phyloP scores from a whole-genome alignment of 2,888 invertebrate species.

The Ypsolopha scabrella region DNA sequence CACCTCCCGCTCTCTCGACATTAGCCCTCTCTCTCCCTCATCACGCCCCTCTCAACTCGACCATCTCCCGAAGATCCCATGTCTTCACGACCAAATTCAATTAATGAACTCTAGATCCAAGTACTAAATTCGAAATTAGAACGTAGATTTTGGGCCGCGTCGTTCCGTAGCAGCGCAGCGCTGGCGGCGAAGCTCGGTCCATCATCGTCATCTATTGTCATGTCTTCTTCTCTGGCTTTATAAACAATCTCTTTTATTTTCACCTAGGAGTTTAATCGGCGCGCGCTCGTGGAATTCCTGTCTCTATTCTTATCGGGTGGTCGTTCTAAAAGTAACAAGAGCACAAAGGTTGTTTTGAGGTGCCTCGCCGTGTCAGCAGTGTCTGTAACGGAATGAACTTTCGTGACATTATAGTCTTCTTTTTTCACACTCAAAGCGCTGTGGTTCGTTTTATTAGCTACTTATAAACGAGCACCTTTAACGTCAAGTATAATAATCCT shows the following conservation, averaged over 20 bases:
- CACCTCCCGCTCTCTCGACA: slow-evolving; percentile 37
- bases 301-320: slow-evolving; percentile 64
- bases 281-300: slow-evolving; percentile 59
- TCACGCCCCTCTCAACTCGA: slow-evolving; percentile 68
- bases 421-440: slow-evolving; percentile 15
- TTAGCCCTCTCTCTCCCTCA: slow-evolving; percentile 45
- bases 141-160: slow-evolving; percentile 20
- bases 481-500: not conserved
- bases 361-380: slow-evolving; percentile 51
- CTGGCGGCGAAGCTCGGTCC: slow-evolving; percentile 40
- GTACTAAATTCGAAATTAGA: slow-evolving; percentile 55
- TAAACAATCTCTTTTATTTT: slow-evolving; percentile 70
- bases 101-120: slow-evolving; percentile 63
- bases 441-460: too few relatives aligned
- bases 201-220: slow-evolving; percentile 65
- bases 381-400: slow-evolving; percentile 37
- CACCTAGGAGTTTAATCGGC: slow-evolving; percentile 64
- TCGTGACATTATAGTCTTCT: slow-evolving; percentile 32
- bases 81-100: slow-evolving; percentile 51
- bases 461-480: too few relatives aligned
- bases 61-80: slow-evolving; percentile 64
- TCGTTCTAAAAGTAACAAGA: slow-evolving; percentile 56
- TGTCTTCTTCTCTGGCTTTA: slow-evolving; percentile 63
- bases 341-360: slow-evolving; percentile 64
- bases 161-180: slow-evolving; percentile 20